Evolutionary conservation across 2,797 vertebrate species (phyloP), one percentile per base, ranked within the genome.

Genomic region (Podargus strigoides): DNA sequence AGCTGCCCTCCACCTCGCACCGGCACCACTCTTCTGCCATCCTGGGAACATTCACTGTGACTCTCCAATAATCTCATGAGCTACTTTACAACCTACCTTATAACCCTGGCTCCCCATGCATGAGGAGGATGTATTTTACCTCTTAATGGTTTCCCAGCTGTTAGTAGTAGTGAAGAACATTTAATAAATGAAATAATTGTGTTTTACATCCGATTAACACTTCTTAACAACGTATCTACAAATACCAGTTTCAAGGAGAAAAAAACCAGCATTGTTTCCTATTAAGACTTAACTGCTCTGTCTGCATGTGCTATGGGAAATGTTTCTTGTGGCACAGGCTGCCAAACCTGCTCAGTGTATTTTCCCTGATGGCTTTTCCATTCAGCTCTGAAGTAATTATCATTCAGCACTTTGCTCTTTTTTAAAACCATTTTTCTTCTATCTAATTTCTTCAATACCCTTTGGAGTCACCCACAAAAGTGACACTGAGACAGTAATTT

Each of bases 281-380:
- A 9, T 64, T 82, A 86, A 66, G 60, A 64, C 37, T 70, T 74
- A 80, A 46, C 44, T 91, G 64, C 50, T 89, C 58, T 77, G 37
- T 37, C 89, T 82, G 76, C 52, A 24, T 22, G 14, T 46, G 69
- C 49, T 22, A 3, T 21, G n/a, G 74, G 21, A 52, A 93, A 46
- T 3, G 20, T n/a, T 73, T 72, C 59, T 64, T 9, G 17, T 30
- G 47, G 83, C 55, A 50, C 23, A 21, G 59, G 22, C 59, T 94
- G 87, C 72, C 87, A 89, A 85, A 83, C 24, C 66, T 32, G 52
- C 44, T 50, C 52, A 64, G 50, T 52, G 3, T 44, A 50, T 87
- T 85, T 85, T 89, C 89, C 76, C 76, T 86, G 87, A 85, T 74
- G 82, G 14, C 50, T 80, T 87, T 81, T 81, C 69, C 82, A 87